Evolutionary conservation across 2,888 invertebrate species (phyloP).

Genomic region (Ormyrus thymus): DNA sequence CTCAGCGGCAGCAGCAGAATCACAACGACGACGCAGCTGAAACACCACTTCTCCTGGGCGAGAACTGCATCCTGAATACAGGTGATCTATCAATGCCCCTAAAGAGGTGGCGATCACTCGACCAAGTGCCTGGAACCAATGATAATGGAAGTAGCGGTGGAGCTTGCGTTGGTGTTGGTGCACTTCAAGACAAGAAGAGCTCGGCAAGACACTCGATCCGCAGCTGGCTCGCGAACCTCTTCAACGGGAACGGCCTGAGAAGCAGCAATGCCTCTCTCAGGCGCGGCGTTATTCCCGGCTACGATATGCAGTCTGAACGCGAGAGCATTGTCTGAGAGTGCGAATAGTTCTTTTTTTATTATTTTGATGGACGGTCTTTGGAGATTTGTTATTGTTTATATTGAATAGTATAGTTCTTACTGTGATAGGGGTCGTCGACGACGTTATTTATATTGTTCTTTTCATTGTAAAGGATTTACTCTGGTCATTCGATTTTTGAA

Average conservation of each 20-base stretch:
- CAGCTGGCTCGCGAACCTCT: slow-evolving; percentile 85
- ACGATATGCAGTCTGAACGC: slow-evolving; percentile 77
- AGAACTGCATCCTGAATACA: slow-evolving; percentile 60
- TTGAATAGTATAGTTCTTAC: slow-evolving; percentile 49
- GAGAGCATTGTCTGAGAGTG: slow-evolving; percentile 79
- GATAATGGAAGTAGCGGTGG: slow-evolving; percentile 36
- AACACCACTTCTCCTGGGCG: slow-evolving; percentile 74
- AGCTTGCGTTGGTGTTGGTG: slow-evolving; percentile 57
- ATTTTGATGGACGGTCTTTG: not conserved
- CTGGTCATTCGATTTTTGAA: slow-evolving; percentile 25
- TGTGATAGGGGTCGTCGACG: slow-evolving; percentile 27
- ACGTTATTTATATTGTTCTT: slow-evolving; percentile 27
- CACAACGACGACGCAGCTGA: slow-evolving; percentile 71
- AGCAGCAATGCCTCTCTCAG: slow-evolving; percentile 80
- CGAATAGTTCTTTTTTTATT: not conserved
- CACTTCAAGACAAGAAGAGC: slow-evolving; percentile 78
- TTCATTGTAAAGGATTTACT: slow-evolving; percentile 34
- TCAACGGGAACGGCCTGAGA: slow-evolving; percentile 84
- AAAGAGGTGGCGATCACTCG: slow-evolving; percentile 88
- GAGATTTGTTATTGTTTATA: slow-evolving; percentile 51
- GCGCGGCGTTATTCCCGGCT: slow-evolving; percentile 77
- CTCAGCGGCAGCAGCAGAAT: not conserved
- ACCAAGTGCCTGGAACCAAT: slow-evolving; percentile 70
- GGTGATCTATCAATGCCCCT: slow-evolving; percentile 61
- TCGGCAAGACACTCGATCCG: slow-evolving; percentile 81